A percentile compares a stretch with the other conserved stretches of the same genome.
phyloP scores from a whole-genome alignment of 2,797 vertebrate genomes.

The Sandelia bainsii region DNA sequence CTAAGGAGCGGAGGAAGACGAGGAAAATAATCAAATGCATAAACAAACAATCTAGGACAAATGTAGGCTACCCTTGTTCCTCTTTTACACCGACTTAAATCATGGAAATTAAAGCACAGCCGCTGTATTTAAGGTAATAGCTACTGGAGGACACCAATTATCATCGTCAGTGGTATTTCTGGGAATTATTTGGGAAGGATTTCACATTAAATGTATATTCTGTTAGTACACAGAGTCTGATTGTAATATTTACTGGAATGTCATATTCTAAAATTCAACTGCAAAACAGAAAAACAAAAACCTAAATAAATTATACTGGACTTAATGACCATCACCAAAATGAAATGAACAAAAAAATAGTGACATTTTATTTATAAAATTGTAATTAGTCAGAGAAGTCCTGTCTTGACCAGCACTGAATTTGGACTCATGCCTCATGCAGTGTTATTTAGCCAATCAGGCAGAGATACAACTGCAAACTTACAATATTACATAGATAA shows the following conservation, averaged over 20 bases:
- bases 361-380: not conserved
- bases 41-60: not conserved
- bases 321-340: not conserved
- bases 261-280: not conserved
- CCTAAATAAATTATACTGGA: not conserved
- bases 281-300: not conserved
- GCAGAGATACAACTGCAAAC: not conserved
- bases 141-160: no score
- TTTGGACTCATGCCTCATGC: no score
- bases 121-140: not conserved
- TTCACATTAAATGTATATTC: not conserved
- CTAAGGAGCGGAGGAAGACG: constrained; percentile 11
- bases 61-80: not conserved
- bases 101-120: not conserved
- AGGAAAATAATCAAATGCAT: not conserved
- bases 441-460: no score
- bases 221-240: not conserved
- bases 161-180: not conserved
- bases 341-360: not conserved
- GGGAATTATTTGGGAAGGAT: not conserved
- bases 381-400: no score
- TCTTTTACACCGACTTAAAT: not conserved
- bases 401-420: not conserved
- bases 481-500: no score
- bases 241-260: not conserved